Percentiles rank a stretch among this genome's conserved stretches.
phyloP scores from a whole-genome alignment of 1,140 invertebrate genomes.

The Micrasema longulum region DNA sequence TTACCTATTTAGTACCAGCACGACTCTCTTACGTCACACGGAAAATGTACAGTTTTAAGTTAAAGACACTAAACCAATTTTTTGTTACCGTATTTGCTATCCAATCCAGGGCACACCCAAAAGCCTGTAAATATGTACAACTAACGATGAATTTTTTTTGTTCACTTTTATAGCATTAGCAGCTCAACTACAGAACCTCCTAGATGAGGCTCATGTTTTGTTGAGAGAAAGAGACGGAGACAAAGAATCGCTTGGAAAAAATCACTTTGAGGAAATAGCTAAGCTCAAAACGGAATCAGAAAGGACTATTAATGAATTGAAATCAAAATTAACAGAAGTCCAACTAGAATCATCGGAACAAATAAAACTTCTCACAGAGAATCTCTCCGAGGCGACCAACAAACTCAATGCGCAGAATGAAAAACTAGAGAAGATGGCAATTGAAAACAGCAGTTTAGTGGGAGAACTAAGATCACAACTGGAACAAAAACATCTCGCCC shows the following conservation, averaged over 20 bases:
- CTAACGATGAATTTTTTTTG: too few species aligned
- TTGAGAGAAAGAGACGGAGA: conserved; percentile 66
- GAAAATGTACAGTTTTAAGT: too few species aligned
- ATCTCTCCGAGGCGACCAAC: conserved; percentile 63
- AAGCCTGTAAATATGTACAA: too few species aligned
- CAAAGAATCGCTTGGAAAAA: conserved; percentile 66
- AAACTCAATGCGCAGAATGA: conserved; percentile 65
- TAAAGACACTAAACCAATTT: too few species aligned
- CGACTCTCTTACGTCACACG: too few species aligned
- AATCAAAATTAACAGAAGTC: conserved; percentile 63
- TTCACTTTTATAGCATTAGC: conserved; percentile 61
- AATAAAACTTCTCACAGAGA: conserved; percentile 62
- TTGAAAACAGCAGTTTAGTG: conserved; percentile 64
- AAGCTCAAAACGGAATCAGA: conserved; percentile 63
- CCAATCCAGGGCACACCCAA: too few species aligned
- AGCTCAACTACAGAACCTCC: conserved; percentile 64
- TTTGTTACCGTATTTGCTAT: too few species aligned
- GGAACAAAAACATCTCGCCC: conserved; percentile 63
- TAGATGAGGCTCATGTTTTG: conserved; percentile 66
- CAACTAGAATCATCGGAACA: conserved; percentile 66
- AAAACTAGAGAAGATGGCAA: conserved; percentile 64
- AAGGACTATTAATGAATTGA: conserved; percentile 63
- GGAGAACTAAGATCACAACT: conserved; percentile 64
- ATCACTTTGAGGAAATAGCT: conserved; percentile 63
- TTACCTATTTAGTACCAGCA: too few species aligned